phyloP scores from a whole-genome alignment of 2,113 vertebrate species.

The Crotalus horridus region DNA sequence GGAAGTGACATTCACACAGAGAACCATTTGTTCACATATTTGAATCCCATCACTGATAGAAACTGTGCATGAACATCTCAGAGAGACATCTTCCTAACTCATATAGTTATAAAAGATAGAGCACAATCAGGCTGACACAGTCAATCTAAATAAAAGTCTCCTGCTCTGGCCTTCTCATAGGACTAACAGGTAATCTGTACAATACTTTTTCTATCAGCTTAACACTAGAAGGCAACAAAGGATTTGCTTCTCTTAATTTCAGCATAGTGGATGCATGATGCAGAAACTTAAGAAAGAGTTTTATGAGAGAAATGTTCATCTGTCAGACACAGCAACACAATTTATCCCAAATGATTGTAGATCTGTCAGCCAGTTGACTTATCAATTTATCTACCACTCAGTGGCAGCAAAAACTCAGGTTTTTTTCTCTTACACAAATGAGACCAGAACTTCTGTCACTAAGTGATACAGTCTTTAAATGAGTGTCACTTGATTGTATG shows the following conservation, averaged over 20 bases:
- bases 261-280: not conserved
- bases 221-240: not conserved
- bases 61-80: not conserved
- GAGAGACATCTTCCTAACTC: not conserved
- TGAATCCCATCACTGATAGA: not conserved
- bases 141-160: not conserved
- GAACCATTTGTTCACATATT: too few relatives aligned
- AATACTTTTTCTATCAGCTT: not conserved
- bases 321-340: not conserved
- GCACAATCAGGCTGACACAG: not conserved
- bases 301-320: not conserved
- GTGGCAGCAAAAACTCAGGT: not conserved
- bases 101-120: not conserved
- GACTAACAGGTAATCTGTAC: not conserved
- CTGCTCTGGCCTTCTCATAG: not conserved
- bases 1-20: too few relatives aligned
- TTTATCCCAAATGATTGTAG: not conserved
- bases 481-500: not conserved
- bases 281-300: not conserved
- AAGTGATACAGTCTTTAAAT: not conserved
- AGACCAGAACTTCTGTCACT: not conserved
- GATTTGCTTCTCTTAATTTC: not conserved
- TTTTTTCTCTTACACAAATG: not conserved
- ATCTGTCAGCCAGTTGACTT: not conserved
- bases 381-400: not conserved